These are phyloP conservation scores for Fragum fragum DNA, from an alignment of 2,888 invertebrate genomes.

Conservation along the genomic window DNA sequence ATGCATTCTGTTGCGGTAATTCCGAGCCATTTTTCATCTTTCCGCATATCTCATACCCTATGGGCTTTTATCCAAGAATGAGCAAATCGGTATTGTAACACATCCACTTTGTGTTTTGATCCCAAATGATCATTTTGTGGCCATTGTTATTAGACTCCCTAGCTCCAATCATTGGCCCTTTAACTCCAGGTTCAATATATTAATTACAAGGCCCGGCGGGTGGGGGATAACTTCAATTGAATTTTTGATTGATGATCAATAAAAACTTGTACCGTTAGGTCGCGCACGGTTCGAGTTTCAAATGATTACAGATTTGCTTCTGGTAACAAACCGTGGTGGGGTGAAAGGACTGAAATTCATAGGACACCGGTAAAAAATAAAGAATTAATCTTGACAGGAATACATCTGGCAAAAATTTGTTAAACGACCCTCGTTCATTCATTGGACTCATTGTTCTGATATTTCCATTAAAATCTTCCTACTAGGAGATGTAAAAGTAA, in stretches of 20 bases:
- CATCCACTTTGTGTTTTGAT: slow-evolving; percentile 62
- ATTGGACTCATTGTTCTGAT: not conserved
- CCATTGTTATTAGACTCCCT: slow-evolving; percentile 68
- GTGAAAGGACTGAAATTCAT: slow-evolving; percentile 43
- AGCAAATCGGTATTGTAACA: slow-evolving; percentile 57
- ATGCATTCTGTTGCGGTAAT: slow-evolving; percentile 55
- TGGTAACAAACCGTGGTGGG: slow-evolving; percentile 38
- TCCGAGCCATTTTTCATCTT: slow-evolving; percentile 43
- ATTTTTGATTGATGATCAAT: slow-evolving; percentile 68
- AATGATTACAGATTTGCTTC: slow-evolving; percentile 64
- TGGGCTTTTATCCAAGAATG: not conserved
- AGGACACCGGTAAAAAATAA: slow-evolving; percentile 31
- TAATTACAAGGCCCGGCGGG: slow-evolving; percentile 71
- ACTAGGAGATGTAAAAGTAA: not conserved
- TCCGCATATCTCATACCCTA: slow-evolving; percentile 2
- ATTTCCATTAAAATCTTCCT: not conserved
- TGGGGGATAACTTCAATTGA: slow-evolving; percentile 62
- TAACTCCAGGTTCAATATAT: slow-evolving; percentile 64
- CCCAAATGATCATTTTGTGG: slow-evolving; percentile 60
- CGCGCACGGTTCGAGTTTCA: slow-evolving; percentile 64
- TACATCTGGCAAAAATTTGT: slow-evolving; percentile 46
- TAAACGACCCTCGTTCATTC: slow-evolving; percentile 10
- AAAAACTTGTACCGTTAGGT: slow-evolving; percentile 65
- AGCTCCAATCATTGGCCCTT: slow-evolving; percentile 43
- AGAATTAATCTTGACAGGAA: slow-evolving; percentile 28